Percentiles rank a stretch among this genome's conserved stretches.
phyloP scores from a whole-genome alignment of 1,140 invertebrate genomes.

The Euura saliciscinereae region DNA sequence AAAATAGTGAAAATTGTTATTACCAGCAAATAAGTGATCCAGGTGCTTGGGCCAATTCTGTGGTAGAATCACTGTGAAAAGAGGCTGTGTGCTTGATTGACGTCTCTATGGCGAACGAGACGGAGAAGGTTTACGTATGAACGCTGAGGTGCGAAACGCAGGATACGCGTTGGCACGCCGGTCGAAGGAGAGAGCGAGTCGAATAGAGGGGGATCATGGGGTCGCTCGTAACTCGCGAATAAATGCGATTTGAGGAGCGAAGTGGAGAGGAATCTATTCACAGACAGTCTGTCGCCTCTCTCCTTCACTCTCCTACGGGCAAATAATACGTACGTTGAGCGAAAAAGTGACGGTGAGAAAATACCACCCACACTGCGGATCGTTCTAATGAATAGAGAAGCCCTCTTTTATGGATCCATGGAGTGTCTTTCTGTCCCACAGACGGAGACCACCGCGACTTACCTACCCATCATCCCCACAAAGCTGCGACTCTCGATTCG shows the following conservation, averaged over 20 bases:
- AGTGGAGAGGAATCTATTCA: slow-evolving; percentile 9
- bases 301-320: background rate
- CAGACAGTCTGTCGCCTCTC: slow-evolving; percentile 13
- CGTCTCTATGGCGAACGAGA: background rate
- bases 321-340: too few relatives aligned
- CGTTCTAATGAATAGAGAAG: slow-evolving; percentile 4
- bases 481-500: background rate
- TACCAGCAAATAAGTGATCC: too few relatives aligned
- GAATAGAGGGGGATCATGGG: slow-evolving; percentile 32
- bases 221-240: slow-evolving; percentile 52
- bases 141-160: slow-evolving; percentile 5
- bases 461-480: background rate
- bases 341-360: slow-evolving; percentile 27
- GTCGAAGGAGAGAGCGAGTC: slow-evolving; percentile 5
- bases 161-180: background rate
- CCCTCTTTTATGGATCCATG: background rate
- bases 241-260: slow-evolving; percentile 48
- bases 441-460: background rate
- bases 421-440: background rate
- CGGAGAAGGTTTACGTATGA: background rate
- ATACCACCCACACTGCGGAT: slow-evolving; percentile 45
- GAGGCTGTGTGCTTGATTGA: background rate
- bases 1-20: too few relatives aligned
- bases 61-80: too few relatives aligned
- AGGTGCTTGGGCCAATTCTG: too few relatives aligned